Evolutionary conservation across 1,140 invertebrate genomes (phyloP).

Genomic region (Papilio glaucus): DNA sequence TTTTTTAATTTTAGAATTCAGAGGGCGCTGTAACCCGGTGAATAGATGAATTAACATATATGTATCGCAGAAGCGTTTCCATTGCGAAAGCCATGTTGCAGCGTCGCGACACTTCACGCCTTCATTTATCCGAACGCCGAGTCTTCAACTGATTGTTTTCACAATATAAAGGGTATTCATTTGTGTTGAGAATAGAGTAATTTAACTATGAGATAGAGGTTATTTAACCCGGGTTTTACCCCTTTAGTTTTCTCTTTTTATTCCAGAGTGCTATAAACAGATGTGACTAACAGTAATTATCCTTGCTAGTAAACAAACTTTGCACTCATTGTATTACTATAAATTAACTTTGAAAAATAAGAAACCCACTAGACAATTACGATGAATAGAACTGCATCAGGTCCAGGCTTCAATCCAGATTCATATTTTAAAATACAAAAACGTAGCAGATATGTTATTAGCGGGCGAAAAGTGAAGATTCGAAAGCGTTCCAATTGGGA

Average conservation of each 20-base stretch:
- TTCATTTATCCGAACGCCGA: not conserved
- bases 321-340: too few relatives aligned
- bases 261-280: too few relatives aligned
- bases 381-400: too few relatives aligned
- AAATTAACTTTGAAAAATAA: too few relatives aligned
- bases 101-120: not conserved
- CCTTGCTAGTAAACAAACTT: too few relatives aligned
- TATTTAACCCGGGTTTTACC: not conserved
- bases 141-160: not conserved
- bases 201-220: not conserved
- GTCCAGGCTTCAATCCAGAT: too few relatives aligned
- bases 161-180: slow-evolving; percentile 1
- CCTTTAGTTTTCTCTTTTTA: not conserved
- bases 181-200: slow-evolving; percentile 8
- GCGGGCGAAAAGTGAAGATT: too few relatives aligned
- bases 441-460: too few relatives aligned
- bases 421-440: too few relatives aligned
- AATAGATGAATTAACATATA: slow-evolving; percentile 16
- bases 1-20: slow-evolving; percentile 63
- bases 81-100: not conserved
- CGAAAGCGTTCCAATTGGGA: too few relatives aligned
- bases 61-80: not conserved
- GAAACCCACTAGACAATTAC: too few relatives aligned
- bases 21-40: not conserved
- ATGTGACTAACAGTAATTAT: too few relatives aligned